phyloP scores from a whole-genome alignment of 2,797 vertebrate genomes.

The Myotis findleyi region DNA sequence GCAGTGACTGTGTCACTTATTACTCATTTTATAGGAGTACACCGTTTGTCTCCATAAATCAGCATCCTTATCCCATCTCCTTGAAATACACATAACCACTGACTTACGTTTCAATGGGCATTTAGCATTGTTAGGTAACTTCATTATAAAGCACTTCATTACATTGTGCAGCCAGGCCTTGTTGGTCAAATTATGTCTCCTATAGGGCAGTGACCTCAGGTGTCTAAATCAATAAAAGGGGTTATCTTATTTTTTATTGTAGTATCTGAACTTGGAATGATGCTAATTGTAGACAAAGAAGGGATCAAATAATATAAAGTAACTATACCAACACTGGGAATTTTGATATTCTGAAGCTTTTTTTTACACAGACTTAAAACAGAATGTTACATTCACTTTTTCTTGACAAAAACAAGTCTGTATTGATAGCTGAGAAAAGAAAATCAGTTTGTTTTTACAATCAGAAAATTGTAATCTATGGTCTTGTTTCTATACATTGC shows the following conservation, averaged over 20 bases:
- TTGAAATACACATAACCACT: conserved; percentile 13
- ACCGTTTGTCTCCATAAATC: neutral
- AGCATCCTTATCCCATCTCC: neutral
- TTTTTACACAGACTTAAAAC: neutral
- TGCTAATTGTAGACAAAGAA: neutral
- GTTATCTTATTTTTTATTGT: neutral
- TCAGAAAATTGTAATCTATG: neutral
- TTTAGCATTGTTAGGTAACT: neutral
- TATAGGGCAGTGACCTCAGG: neutral
- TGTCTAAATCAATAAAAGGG: neutral
- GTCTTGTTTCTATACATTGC: conserved; percentile 43
- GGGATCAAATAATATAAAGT: conserved; percentile 65
- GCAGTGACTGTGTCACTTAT: neutral
- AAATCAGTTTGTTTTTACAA: conserved; percentile 67
- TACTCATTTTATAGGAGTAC: neutral
- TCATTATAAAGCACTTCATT: neutral
- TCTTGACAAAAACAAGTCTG: conserved; percentile 7
- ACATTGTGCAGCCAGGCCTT: neutral
- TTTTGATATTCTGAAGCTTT: neutral
- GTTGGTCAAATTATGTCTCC: neutral
- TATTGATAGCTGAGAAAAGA: conserved; percentile 52
- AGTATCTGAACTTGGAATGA: neutral
- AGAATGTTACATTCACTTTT: conserved; percentile 40
- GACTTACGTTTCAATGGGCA: neutral
- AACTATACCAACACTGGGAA: accelerated